Base-by-base conservation (phyloP, 2,888 invertebrate genomes). In the Lepeophtheirus nordmannii region DNA sequence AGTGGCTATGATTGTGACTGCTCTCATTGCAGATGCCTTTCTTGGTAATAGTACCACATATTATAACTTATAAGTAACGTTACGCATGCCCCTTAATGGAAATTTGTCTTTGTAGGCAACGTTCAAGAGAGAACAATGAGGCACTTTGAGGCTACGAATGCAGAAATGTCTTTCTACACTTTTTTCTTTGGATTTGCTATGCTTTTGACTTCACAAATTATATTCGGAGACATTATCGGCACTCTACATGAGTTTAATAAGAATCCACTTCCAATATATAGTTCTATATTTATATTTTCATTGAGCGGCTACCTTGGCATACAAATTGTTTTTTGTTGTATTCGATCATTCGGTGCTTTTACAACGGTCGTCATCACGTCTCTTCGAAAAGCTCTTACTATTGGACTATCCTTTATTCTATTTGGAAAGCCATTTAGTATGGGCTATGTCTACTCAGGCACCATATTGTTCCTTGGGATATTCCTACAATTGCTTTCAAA, bases 401-500 rank as follows among this genome's bases (percentile, higher is more conserved):
- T 96, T 67, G 79, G 89, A 40, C 81, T 96, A 70, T 96, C 94
- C 0, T 97, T 97, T 77, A 71, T 94, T 65, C 83, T 94, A 72
- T 97, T 97, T 75, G 84, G 85, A 74, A 96, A 96, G 76, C 93
- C 94, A 3, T 93, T 92, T 73, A 87, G 89, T 23, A 82, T 87
- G 71, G 89, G 65, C 75, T 91, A 91, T 75, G 74, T 86, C 0
- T 94, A 92, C 89, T 89, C 92, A 0, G 94, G 93, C 1, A 74
- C 87, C 71, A 78, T 96, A 65, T 90, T 96, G 0, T 80, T 92
- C 0, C 70, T 89, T 39, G 94, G 94, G 9, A 93, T 96, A 73
- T 94, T 93, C 76, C 78, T 96, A n/a, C 94, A 92, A 78, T 81
- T 94, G 63, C 87, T 86, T 74, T 88, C 89, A 75, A 94, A 93